Evolutionary conservation across 2,113 vertebrate species (phyloP), one percentile per base, ranked within the genome.

Genomic region (Euleptes europaea): DNA sequence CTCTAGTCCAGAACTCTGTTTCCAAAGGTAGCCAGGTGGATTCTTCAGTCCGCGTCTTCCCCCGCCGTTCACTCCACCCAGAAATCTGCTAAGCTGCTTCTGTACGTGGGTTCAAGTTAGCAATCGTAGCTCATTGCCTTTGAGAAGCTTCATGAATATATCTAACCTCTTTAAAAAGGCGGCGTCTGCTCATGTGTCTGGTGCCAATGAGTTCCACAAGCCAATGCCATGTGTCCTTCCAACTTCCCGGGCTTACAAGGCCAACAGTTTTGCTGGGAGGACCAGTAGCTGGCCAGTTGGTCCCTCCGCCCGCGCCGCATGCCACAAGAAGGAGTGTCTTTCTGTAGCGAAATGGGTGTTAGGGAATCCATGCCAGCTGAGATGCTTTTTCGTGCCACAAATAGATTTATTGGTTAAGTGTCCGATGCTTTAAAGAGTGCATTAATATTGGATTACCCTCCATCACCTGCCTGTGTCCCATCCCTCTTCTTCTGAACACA

Each of bases 361-460:
- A 73, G 19, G n/a, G 35, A 51, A 82, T 82, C 35, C 47, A 57
- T 71, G 31, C 47, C 33, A 35, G 38, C 70, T 51, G 23, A 1
- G 67, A 70, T 84, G 82, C 31, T 87, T 70, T 87, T 70, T 87
- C 44, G 86, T 87, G 90, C 92, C 90, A 91, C 57, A 78, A 83
- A 92, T 91, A 90, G 91, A 92, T 95, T 92, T 90, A 92, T 90
- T 2, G 0, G 88, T 91, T 90, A 93, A 90, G 87, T 91, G 33
- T 9, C 66, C 26, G 0, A 71, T 78, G 86, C 88, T 89, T 88
- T 88, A 49, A 84, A 85, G 54, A 91, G 88, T 3, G 0, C 93
- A 91, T 93, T 87, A 90, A 49, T 74, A 84, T 65, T 60, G 35
- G 33, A 60, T 73, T 88, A 86, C 82, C 90, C 86, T 79, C 83